Evolutionary conservation across 2,888 invertebrate species (phyloP).

Genomic region (Chrysolina haemoptera): DNA sequence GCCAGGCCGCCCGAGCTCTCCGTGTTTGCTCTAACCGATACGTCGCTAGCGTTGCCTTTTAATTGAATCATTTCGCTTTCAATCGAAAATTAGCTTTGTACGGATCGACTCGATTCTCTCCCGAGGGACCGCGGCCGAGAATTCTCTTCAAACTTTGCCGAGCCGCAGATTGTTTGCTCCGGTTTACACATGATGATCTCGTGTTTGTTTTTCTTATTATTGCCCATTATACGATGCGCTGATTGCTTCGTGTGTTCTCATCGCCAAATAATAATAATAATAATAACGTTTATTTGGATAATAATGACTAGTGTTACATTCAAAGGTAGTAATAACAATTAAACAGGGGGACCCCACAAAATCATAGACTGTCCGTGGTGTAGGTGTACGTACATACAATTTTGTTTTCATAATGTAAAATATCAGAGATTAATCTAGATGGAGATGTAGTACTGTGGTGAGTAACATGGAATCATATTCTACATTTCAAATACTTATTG

Average conservation of each 20-base stretch:
- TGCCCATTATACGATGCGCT: conserved; percentile 34
- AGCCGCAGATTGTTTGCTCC: conserved; percentile 34
- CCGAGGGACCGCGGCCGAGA: conserved; percentile 20
- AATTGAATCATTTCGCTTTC: conserved; percentile 60
- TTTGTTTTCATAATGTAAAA: no score
- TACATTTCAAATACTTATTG: no score
- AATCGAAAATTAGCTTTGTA: conserved; percentile 58
- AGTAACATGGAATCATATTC: no score
- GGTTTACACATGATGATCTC: conserved; percentile 38
- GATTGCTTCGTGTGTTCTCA: conserved; percentile 16
- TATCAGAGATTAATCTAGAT: no score
- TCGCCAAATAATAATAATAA: no score
- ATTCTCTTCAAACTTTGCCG: conserved; percentile 28
- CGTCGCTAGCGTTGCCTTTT: conserved; percentile 54
- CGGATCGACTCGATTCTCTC: conserved; percentile 18
- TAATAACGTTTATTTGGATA: no score
- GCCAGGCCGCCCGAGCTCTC: conserved; percentile 40
- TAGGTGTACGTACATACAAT: no score
- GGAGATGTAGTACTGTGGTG: no score
- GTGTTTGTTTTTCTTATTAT: conserved; percentile 44
- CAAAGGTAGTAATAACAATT: no score
- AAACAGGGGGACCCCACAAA: no score
- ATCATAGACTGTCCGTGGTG: no score
- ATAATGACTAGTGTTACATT: no score
- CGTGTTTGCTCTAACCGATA: conserved; percentile 55